Evolutionary conservation across 2,888 invertebrate species (phyloP).

Genomic region (Folsomia candida): DNA sequence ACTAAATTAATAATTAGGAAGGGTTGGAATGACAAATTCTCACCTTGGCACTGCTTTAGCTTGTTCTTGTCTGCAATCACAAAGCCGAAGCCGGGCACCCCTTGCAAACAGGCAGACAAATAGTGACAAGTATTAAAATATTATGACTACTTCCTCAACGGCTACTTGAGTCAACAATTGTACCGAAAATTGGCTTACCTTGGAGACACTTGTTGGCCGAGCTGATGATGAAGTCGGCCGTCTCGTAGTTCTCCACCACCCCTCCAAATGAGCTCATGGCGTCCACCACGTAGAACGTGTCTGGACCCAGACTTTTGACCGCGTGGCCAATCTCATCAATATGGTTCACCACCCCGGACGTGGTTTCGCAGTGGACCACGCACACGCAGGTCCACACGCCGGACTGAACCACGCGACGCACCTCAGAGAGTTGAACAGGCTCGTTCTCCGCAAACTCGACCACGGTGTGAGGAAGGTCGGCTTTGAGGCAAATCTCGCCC

Average conservation of each 20-base stretch:
- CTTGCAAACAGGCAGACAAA: slow-evolving; percentile 36
- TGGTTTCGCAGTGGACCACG: slow-evolving; percentile 58
- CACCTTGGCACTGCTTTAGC: slow-evolving; percentile 55
- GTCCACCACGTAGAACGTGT: slow-evolving; percentile 55
- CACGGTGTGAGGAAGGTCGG: slow-evolving; percentile 52
- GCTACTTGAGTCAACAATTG: slow-evolving; percentile 56
- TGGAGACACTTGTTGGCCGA: slow-evolving; percentile 58
- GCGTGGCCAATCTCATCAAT: slow-evolving; percentile 54
- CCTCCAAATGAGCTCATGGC: slow-evolving; percentile 59
- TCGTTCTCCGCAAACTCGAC: slow-evolving; percentile 54
- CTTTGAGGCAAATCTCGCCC: slow-evolving; percentile 54
- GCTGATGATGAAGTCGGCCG: slow-evolving; percentile 56
- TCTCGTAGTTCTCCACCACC: slow-evolving; percentile 54
- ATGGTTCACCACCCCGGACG: slow-evolving; percentile 56
- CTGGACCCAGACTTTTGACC: neutral
- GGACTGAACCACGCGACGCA: slow-evolving; percentile 46
- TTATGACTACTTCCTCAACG: too few species aligned
- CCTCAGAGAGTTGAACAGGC: slow-evolving; percentile 51
- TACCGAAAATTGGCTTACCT: slow-evolving; percentile 58
- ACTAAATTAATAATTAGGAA: neutral
- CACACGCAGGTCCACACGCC: slow-evolving; percentile 54
- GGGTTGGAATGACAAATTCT: too few species aligned
- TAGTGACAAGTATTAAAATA: neutral
- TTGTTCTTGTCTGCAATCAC: slow-evolving; percentile 53
- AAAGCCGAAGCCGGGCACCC: slow-evolving; percentile 58